Percentiles rank a stretch among this genome's conserved stretches.
Conservation (phyloP, 2,113 vertebrate genomes). For the Solea senegalensis region DNA sequence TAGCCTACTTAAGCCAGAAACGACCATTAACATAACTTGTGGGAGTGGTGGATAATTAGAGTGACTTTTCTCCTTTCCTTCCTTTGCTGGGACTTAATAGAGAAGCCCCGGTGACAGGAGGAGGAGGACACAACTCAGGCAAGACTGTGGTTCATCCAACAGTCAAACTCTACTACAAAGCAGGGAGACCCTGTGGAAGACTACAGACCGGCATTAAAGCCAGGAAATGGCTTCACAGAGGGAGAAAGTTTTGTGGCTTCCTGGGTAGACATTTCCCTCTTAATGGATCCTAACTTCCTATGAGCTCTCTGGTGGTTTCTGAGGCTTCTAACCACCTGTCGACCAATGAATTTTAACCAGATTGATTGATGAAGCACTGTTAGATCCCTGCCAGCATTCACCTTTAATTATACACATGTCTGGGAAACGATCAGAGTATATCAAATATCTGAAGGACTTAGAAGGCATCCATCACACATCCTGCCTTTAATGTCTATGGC, state of each 20-base stretch:
- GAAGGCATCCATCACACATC: conserved; percentile 55
- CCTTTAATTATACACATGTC: conserved; percentile 64
- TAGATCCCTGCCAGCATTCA: conserved; percentile 42
- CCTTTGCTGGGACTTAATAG: conserved; percentile 58
- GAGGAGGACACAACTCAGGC: conserved; percentile 46
- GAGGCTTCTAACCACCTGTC: conserved; percentile 2
- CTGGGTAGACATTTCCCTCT: neutral
- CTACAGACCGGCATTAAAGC: conserved; percentile 9
- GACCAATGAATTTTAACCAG: conserved; percentile 8
- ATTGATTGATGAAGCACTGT: conserved; percentile 22
- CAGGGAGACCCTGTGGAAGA: conserved; percentile 1
- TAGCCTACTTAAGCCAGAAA: conserved; percentile 83
- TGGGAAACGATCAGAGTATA: conserved; percentile 51
- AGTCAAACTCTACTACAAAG: conserved; percentile 26
- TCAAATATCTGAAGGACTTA: conserved; percentile 57
- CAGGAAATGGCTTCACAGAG: neutral
- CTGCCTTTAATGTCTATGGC: neutral
- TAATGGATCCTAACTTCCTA: conserved; percentile 6
- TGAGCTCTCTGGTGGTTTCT: neutral
- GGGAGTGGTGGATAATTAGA: conserved; percentile 77
- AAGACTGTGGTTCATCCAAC: conserved; percentile 24
- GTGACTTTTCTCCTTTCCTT: conserved; percentile 57
- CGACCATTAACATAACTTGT: conserved; percentile 81
- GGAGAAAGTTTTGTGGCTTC: neutral
- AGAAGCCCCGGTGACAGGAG: conserved; percentile 59